These are phyloP conservation scores for Psammodynastes pulverulentus DNA, from an alignment of 2,113 vertebrate species.

Conservation along the genomic window DNA sequence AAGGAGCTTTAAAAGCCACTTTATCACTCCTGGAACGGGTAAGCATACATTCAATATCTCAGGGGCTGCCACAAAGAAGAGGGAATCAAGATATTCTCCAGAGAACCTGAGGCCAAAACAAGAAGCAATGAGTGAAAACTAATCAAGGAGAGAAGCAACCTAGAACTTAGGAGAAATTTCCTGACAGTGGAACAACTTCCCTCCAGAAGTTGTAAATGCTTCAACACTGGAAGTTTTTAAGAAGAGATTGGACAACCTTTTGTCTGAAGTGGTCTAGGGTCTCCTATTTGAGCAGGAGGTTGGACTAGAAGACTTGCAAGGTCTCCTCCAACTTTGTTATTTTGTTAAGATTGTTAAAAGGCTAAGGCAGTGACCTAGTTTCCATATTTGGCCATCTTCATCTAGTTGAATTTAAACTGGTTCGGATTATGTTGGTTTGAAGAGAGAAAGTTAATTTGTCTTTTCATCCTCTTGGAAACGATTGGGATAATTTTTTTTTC, in stretches of 20 bases:
- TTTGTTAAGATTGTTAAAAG: conserved; percentile 3
- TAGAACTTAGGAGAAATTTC: neutral
- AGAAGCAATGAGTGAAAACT: neutral
- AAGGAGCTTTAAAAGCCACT: conserved; percentile 96
- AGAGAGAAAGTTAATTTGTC: neutral
- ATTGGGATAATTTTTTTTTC: neutral
- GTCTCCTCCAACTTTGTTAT: neutral
- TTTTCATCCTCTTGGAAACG: neutral
- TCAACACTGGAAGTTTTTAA: neutral
- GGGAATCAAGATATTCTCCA: neutral
- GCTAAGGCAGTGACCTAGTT: neutral
- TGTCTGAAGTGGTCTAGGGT: neutral
- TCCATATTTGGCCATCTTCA: neutral
- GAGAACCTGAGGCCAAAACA: neutral
- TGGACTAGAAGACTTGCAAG: neutral
- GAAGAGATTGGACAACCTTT: neutral
- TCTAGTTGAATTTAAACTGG: neutral
- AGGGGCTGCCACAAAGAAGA: neutral
- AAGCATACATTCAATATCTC: conserved; percentile 54
- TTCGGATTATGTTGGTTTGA: neutral
- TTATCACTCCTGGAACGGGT: conserved; percentile 94
- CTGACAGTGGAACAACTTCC: neutral
- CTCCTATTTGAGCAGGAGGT: neutral
- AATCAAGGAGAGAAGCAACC: neutral
- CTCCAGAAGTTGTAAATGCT: neutral